Evolutionary conservation across 2,797 vertebrate species (phyloP).

Genomic region (Rhabdophis nuchalis): DNA sequence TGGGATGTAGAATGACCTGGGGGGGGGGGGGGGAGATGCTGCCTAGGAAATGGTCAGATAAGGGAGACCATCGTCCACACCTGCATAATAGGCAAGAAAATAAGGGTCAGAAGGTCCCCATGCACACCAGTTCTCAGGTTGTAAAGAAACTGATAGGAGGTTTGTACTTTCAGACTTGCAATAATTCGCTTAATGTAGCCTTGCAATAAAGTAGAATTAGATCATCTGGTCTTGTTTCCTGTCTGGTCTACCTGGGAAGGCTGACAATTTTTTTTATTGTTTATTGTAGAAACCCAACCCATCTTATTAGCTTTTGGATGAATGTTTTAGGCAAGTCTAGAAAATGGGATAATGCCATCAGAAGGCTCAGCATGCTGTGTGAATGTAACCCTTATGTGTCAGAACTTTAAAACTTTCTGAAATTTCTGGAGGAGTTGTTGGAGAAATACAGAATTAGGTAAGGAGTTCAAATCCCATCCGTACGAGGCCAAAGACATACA

Average conservation of each 20-base stretch:
- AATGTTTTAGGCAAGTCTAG: background rate
- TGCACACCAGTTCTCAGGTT: background rate
- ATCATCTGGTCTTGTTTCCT: background rate
- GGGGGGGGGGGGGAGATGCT: background rate
- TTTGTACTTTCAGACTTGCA: background rate
- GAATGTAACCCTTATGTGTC: background rate
- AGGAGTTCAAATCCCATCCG: background rate
- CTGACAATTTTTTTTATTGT: background rate
- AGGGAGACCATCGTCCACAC: background rate
- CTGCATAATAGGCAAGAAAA: background rate
- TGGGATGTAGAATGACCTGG: background rate
- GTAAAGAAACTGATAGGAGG: background rate
- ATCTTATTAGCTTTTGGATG: background rate
- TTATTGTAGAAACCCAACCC: background rate
- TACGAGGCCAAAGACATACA: background rate
- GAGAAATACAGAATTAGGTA: background rate
- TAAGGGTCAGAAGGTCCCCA: background rate
- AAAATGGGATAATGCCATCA: background rate
- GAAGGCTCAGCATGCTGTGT: background rate
- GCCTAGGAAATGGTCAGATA: background rate
- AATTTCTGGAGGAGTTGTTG: background rate
- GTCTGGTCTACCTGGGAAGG: background rate
- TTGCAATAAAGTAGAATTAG: background rate
- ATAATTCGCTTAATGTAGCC: background rate
- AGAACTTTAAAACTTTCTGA: background rate